Base-by-base conservation (phyloP, 1,140 invertebrate genomes). In the Meteorus sp. region DNA sequence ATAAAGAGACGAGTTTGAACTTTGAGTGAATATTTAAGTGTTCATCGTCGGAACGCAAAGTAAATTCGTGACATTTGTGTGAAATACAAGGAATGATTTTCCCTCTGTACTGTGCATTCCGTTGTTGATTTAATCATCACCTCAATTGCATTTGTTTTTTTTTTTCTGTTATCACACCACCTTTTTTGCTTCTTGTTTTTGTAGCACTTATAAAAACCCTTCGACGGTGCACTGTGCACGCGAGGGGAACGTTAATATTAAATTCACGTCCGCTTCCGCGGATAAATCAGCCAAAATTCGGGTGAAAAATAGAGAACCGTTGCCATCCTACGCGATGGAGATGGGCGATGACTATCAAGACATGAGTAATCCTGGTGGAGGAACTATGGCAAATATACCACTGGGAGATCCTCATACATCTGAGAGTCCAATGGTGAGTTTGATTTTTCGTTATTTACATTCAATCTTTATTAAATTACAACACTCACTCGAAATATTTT, bases 301-400 rank as follows among this genome's bases (percentile, higher is more conserved):
- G 84, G 89, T 92, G 75, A 93, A 92, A 88, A 91, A 92, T 77
- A 85, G 88, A 85, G 89, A 91, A 74, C 90, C 91, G 72, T 85
- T 91, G 76, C 89, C 89, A 81, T 87, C 89, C 81, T 90, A 91
- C 83, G 87, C 87, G 80, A 91, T 91, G 88, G 88, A 88, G 65
- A 85, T 87, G 79, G 85, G 89, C 79, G 88, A 89, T 82, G 84
- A 87, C 64, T 89, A 89, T 76, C 85, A 89, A 73, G 90, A 93
- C 70, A 72, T 77, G 59, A 75, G 71, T 19, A 78, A 74, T 51
- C 62, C 74, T 0, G 69, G 71, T 1, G 70, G 67, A 37, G 73
- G 70, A 44, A 68, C 69, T 1, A 68, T 76, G 61, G 66, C 71
- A 1, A 76, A 74, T 25, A 73, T 76, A 20, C 60, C 69, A 4